Evolutionary conservation across 2,888 invertebrate species (phyloP).

Genomic region (Blastobasis lacticolella): DNA sequence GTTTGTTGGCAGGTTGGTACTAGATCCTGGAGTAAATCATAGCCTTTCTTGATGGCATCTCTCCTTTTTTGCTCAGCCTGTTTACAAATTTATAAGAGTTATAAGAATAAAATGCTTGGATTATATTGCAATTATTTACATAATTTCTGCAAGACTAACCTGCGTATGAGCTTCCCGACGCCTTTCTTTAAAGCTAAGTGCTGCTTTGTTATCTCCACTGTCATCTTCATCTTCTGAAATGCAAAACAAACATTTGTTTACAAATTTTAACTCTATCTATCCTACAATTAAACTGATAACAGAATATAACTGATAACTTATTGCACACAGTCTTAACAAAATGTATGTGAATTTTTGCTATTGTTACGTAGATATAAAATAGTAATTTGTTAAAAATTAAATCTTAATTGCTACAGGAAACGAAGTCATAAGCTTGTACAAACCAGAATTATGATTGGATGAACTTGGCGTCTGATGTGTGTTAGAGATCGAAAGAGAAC

Average conservation of each 20-base stretch:
- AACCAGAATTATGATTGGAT: conserved; percentile 87
- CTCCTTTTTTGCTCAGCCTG: conserved; percentile 97
- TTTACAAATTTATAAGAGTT: not conserved
- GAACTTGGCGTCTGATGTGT: conserved; percentile 85
- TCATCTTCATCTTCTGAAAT: conserved; percentile 76
- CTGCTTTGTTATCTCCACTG: conserved; percentile 73
- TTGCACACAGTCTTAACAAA: no score
- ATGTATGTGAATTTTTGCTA: no score
- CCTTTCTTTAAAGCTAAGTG: conserved; percentile 93
- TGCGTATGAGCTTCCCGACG: conserved; percentile 94
- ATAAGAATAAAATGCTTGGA: not conserved
- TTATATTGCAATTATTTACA: not conserved
- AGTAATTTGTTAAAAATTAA: no score
- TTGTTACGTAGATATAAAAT: no score
- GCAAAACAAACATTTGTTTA: conserved; percentile 84
- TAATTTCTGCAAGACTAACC: conserved; percentile 26
- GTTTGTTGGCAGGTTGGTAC: conserved; percentile 96
- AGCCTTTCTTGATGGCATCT: conserved; percentile 98
- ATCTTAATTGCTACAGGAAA: no score
- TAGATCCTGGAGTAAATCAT: conserved; percentile 92
- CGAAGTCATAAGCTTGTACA: conserved; percentile 8
- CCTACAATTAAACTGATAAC: no score
- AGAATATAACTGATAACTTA: no score
- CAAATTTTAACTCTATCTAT: no score
- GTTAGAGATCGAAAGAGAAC: conserved; percentile 77